Base-by-base conservation (phyloP, 2,113 vertebrate genomes). In the Pachycephala philippinensis region DNA sequence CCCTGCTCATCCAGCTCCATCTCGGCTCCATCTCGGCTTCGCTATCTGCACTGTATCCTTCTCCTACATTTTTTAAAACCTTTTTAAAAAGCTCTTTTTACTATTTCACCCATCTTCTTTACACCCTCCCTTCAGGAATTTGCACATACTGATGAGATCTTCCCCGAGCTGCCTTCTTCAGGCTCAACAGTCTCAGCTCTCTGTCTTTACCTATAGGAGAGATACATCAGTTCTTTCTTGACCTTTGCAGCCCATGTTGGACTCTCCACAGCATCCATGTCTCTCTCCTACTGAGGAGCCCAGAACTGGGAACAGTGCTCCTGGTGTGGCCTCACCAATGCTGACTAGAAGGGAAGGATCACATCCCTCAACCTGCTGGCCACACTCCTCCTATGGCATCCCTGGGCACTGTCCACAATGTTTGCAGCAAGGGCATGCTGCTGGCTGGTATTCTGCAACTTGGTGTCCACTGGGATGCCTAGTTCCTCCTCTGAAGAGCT, bases 401-500 rank as follows among this genome's bases (percentile, higher is more conserved):
- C 27, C n/a, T 15, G 78, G 54, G 4, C 15, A 24, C 37, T 3
- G 4, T 15, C 17, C 8, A 23, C 22, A 1, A 0, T 20, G 14
- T 53, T 31, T 31, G n/a, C 1, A 5, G 39, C 33, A 19, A 39
- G 61, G 72, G 31, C 47, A 2, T 2, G 11, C 56, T 59, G 35
- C 72, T 59, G 66, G 24, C 40, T 69, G 35, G 2, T 26, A 11
- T 33, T 69, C 18, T 35, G 35, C 5, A 16, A 1, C 33, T 68
- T 33, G 33, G 9, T 40, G 30, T 75, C 65, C 9, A 4, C 24
- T 0, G 5, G 21, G 63, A 35, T 0, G 1, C 22, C 16, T 1
- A 1, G 16, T 9, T 72, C 42, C 14, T 63, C 18, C 30, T 57
- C 63, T 56, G 35, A 59, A 69, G 40, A 74, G 31, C n/a, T 44